Evolutionary conservation across 2,888 invertebrate species (phyloP).

Genomic region (Leucania comma): DNA sequence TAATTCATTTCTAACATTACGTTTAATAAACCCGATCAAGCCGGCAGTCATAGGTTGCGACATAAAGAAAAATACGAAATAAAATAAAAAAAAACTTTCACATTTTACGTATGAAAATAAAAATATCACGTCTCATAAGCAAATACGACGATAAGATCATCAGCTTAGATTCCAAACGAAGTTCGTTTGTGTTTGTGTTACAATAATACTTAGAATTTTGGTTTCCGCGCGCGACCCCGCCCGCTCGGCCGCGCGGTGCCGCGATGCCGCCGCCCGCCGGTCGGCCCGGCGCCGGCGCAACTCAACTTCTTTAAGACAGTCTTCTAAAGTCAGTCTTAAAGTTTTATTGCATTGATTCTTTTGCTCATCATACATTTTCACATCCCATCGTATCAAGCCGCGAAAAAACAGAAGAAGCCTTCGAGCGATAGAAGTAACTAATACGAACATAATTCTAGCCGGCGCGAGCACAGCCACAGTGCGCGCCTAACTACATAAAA

Average conservation of each 20-base stretch:
- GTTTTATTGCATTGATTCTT: slow-evolving; percentile 88
- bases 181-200: slow-evolving; percentile 58
- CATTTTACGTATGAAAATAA: slow-evolving; percentile 75
- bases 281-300: slow-evolving; percentile 54
- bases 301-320: slow-evolving; percentile 87
- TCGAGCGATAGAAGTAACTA: slow-evolving; percentile 72
- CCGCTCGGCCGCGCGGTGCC: slow-evolving; percentile 45
- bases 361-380: slow-evolving; percentile 79
- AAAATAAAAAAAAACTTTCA: slow-evolving; percentile 66
- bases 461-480: slow-evolving; percentile 43
- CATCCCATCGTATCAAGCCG: slow-evolving; percentile 73
- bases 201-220: slow-evolving; percentile 78
- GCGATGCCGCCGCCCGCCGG: slow-evolving; percentile 51
- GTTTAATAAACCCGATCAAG: slow-evolving; percentile 62
- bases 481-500: slow-evolving; percentile 69
- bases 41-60: slow-evolving; percentile 62
- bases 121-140: slow-evolving; percentile 70
- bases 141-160: slow-evolving; percentile 64
- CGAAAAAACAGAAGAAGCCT: slow-evolving; percentile 75
- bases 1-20: slow-evolving; percentile 57
- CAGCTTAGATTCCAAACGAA: slow-evolving; percentile 56
- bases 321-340: slow-evolving; percentile 90
- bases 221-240: slow-evolving; percentile 69
- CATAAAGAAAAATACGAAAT: slow-evolving; percentile 54
- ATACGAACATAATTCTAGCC: slow-evolving; percentile 54